Percentiles rank a stretch among this genome's conserved stretches.
Evolutionary conservation across 2,888 invertebrate species (phyloP).

Genomic region (Tipula lateralis): DNA sequence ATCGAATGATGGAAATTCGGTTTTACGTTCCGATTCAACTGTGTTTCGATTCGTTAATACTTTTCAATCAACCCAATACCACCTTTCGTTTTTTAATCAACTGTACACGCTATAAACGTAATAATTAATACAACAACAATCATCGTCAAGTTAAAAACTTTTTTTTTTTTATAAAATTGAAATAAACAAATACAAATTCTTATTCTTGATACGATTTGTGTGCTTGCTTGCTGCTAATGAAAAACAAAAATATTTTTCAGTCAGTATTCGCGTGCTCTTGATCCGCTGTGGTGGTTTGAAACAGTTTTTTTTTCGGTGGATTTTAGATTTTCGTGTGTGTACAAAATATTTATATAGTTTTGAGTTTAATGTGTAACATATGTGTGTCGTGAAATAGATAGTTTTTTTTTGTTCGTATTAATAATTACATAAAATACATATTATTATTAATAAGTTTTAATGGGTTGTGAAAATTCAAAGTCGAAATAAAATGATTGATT

Average conservation of each 20-base stretch:
- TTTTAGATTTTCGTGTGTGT: no score
- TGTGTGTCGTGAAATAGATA: background rate
- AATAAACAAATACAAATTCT: conserved; percentile 11
- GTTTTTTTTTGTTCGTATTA: background rate
- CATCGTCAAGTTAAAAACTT: background rate
- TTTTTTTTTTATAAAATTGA: background rate
- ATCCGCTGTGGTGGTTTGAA: background rate
- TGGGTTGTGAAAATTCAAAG: background rate
- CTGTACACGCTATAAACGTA: background rate
- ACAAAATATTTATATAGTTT: background rate
- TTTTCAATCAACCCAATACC: background rate
- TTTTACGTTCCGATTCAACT: no score
- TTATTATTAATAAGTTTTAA: no score
- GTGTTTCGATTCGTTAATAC: background rate
- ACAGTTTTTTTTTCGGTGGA: background rate
- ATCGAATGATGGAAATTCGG: no score
- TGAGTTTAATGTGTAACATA: background rate
- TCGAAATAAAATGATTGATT: background rate
- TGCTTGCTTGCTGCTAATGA: background rate
- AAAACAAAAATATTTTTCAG: background rate
- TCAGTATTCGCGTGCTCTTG: background rate
- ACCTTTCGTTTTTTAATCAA: background rate
- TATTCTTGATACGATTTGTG: background rate
- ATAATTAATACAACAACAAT: background rate
- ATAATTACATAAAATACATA: background rate